Percentiles rank a stretch among this genome's conserved stretches.
Evolutionary conservation across 2,888 invertebrate genomes (phyloP).

Genomic region (Caenorhabditis drosophilae): DNA sequence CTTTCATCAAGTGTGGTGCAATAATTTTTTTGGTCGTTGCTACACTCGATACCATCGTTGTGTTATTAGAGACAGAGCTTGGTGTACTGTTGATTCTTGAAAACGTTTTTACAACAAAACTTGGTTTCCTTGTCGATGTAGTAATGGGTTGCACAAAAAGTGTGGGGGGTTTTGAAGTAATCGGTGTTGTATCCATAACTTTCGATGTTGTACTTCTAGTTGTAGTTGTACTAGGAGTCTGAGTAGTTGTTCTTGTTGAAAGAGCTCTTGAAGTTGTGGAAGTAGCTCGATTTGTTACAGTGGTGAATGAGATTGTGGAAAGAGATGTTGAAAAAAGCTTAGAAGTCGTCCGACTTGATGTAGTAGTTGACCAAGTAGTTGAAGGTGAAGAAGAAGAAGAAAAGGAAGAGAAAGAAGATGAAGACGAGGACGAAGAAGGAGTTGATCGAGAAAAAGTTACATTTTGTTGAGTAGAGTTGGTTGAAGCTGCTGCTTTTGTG

Average conservation of each 20-base stretch:
- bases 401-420: too few relatives aligned
- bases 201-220: background rate
- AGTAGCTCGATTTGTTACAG: background rate
- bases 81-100: constrained; percentile 1
- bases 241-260: background rate
- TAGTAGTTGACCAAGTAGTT: too few relatives aligned
- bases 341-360: too few relatives aligned
- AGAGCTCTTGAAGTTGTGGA: background rate
- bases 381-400: too few relatives aligned
- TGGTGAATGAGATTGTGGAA: background rate
- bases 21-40: background rate
- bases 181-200: background rate
- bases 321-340: background rate
- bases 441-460: background rate
- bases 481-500: too few relatives aligned
- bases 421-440: too few relatives aligned
- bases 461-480: background rate
- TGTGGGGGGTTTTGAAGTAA: background rate
- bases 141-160: too few relatives aligned
- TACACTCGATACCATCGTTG: background rate
- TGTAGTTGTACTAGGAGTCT: constrained; percentile 4
- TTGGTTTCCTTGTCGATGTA: background rate
- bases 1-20: constrained; percentile 2
- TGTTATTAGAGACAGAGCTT: background rate
- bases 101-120: background rate